Evolutionary conservation across 2,888 invertebrate genomes (phyloP).

Genomic region (Xestobium rufovillosum): DNA sequence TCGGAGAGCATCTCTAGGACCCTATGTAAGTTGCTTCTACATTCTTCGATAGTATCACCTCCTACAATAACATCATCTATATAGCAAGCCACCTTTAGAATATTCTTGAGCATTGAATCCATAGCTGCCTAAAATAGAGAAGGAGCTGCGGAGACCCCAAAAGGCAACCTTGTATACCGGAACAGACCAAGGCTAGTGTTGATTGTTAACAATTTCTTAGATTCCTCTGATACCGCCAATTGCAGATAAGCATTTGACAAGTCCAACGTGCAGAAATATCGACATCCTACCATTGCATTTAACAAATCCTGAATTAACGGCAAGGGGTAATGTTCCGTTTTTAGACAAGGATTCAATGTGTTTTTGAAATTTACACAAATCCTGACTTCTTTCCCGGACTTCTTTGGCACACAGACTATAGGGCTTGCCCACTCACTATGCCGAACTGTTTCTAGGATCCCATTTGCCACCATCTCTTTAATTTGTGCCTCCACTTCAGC

Average conservation of each 20-base stretch:
- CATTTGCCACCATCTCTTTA: constrained; percentile 6
- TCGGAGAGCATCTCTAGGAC: too few species aligned
- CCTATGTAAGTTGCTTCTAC: too few species aligned
- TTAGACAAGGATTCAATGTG: constrained; percentile 9
- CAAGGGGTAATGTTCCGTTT: constrained; percentile 13
- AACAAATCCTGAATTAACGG: constrained; percentile 12
- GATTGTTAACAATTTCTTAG: too few species aligned
- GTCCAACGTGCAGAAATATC: constrained; percentile 7
- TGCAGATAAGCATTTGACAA: constrained; percentile 5
- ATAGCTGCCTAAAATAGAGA: too few species aligned
- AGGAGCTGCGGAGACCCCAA: too few species aligned
- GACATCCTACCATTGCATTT: constrained; percentile 5
- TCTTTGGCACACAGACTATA: constrained; percentile 6
- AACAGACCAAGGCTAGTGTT: too few species aligned
- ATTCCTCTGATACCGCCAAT: too few species aligned
- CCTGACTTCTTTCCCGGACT: constrained; percentile 1
- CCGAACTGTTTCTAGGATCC: constrained; percentile 12
- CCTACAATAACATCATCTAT: too few species aligned
- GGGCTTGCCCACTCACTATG: constrained; percentile 15
- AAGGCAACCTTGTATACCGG: too few species aligned
- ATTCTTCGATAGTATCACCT: too few species aligned
- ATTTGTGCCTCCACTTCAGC: constrained; percentile 12
- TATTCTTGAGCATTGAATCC: too few species aligned
- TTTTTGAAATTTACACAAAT: constrained; percentile 8
- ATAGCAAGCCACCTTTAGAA: too few species aligned